Percentiles rank a stretch among this genome's conserved stretches.
Evolutionary conservation across 2,888 invertebrate species (phyloP).

Genomic region (Opisthograptis luteolata): DNA sequence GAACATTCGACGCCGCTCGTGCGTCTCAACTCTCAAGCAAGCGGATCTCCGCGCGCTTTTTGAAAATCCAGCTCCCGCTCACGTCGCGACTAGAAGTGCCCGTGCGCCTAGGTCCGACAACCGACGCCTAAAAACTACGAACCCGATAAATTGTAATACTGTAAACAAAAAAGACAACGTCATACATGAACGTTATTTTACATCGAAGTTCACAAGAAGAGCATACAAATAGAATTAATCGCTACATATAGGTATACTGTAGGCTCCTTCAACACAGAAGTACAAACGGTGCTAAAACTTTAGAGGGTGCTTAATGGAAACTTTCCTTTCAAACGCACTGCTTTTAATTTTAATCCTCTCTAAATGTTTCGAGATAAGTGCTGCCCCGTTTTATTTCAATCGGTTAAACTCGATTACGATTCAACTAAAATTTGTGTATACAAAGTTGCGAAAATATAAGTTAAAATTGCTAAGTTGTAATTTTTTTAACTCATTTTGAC

Average conservation of each 20-base stretch:
- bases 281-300: conserved; percentile 23
- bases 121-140: no score
- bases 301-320: conserved; percentile 21
- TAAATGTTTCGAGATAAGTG: conserved; percentile 22
- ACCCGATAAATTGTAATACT: no score
- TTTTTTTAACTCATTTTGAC: no score
- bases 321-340: conserved; percentile 26
- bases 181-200: no score
- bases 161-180: no score
- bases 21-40: no score
- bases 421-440: conserved; percentile 7
- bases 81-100: no score
- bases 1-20: no score
- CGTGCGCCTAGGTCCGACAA: no score
- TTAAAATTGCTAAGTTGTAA: background rate
- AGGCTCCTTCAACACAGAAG: conserved; percentile 13
- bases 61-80: no score
- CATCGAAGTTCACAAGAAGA: conserved; percentile 6
- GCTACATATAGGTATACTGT: conserved; percentile 1
- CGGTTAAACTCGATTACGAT: conserved; percentile 11
- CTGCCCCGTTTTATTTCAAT: conserved; percentile 18
- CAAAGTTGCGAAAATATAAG: conserved; percentile 1
- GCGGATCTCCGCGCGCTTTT: no score
- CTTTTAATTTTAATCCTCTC: conserved; percentile 28
- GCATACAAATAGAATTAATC: conserved; percentile 1